A percentile compares a stretch with the other conserved stretches of the same genome.
phyloP scores from a whole-genome alignment of 2,113 vertebrate species.

The Dicrurus megarhynchus region DNA sequence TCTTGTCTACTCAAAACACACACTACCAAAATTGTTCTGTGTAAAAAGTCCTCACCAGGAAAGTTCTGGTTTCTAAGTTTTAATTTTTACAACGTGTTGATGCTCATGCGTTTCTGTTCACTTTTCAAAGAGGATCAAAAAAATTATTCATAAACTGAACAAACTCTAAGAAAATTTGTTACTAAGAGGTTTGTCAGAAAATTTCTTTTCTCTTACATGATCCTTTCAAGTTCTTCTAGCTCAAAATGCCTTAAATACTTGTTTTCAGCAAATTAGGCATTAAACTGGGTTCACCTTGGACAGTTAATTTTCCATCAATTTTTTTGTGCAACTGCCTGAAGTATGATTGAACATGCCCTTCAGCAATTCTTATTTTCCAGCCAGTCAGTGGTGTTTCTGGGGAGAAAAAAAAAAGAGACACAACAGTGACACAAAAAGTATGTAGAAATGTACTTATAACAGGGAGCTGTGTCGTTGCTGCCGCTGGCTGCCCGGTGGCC shows the following conservation, averaged over 20 bases:
- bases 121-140: neutral
- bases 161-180: neutral
- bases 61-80: neutral
- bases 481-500: too few relatives aligned
- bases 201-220: neutral
- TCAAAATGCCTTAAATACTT: neutral
- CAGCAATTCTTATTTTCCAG: constrained; percentile 2
- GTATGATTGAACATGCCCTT: neutral
- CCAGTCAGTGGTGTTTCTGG: neutral
- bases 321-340: neutral
- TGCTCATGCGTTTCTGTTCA: neutral
- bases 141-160: neutral
- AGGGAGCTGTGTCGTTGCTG: too few relatives aligned
- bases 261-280: constrained; percentile 13
- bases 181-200: neutral
- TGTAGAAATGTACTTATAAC: neutral
- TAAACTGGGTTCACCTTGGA: neutral
- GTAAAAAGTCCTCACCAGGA: neutral
- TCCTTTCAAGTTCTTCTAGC: neutral
- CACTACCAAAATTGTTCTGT: neutral
- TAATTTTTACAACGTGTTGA: neutral
- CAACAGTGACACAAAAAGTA: neutral
- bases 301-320: constrained; percentile 23
- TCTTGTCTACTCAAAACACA: neutral
- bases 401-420: neutral